Conservation (phyloP, 2,888 invertebrate species). For the Cryptocephalus primarius region DNA sequence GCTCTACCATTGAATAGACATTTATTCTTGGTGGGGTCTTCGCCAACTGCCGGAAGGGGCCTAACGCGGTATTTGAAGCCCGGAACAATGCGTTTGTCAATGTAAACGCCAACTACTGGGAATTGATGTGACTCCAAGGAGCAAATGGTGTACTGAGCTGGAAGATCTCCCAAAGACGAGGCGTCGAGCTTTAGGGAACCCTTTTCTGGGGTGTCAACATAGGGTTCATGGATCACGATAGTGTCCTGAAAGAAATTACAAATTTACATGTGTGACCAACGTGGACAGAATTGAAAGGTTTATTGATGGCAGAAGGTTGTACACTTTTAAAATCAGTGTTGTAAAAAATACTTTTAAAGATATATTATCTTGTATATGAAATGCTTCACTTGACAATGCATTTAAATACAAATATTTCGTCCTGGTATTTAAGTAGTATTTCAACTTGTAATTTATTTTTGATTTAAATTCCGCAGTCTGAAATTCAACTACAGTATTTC, state of each 20-base stretch:
- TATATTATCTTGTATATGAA: too few relatives aligned
- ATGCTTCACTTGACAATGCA: too few relatives aligned
- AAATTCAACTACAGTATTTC: too few relatives aligned
- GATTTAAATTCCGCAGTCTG: too few relatives aligned
- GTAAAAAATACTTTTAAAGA: too few relatives aligned
- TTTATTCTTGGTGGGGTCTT: constrained; percentile 24
- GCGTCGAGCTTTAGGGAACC: constrained; percentile 40
- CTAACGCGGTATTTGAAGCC: constrained; percentile 66
- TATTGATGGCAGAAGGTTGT: too few relatives aligned
- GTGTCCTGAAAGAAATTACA: constrained; percentile 11
- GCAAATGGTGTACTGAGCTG: constrained; percentile 52
- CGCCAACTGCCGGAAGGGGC: constrained; percentile 45
- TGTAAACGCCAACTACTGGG: constrained; percentile 60
- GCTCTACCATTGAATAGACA: constrained; percentile 57
- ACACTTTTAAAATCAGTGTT: too few relatives aligned
- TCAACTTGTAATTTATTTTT: too few relatives aligned
- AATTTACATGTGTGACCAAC: not conserved
- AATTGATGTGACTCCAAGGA: constrained; percentile 51
- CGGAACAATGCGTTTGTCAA: constrained; percentile 59
- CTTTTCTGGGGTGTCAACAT: constrained; percentile 6
- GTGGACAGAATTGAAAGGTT: too few relatives aligned
- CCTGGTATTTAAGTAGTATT: too few relatives aligned
- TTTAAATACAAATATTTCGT: too few relatives aligned
- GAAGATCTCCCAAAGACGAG: constrained; percentile 51
- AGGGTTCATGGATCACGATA: constrained; percentile 2